Conservation (phyloP, 2,113 vertebrate species). For the Zeus faber region DNA sequence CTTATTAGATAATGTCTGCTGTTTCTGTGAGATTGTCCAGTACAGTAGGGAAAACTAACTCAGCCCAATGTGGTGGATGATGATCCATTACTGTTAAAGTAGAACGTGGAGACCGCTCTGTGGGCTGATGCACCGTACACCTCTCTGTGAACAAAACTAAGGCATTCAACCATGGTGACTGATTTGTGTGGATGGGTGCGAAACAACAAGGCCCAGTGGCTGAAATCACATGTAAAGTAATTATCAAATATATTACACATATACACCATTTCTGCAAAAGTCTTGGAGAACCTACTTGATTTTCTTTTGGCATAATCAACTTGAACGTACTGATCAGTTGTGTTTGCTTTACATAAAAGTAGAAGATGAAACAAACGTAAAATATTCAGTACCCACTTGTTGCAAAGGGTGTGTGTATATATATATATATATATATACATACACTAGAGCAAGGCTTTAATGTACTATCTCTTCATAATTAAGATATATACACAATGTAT, state of each 20-base stretch:
- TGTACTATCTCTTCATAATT: slow-evolving; percentile 49
- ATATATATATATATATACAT: slow-evolving; percentile 7
- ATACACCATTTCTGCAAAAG: slow-evolving; percentile 57
- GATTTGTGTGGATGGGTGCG: slow-evolving; percentile 47
- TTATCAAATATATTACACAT: slow-evolving; percentile 72
- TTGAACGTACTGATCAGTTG: slow-evolving; percentile 63
- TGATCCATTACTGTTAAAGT: not conserved
- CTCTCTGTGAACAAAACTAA: slow-evolving; percentile 56
- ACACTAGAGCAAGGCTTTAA: slow-evolving; percentile 65
- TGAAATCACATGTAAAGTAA: slow-evolving; percentile 62
- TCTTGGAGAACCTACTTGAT: slow-evolving; percentile 59
- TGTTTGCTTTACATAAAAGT: slow-evolving; percentile 61
- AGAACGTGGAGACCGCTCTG: slow-evolving; percentile 22
- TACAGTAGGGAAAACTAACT: too few relatives aligned
- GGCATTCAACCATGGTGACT: slow-evolving; percentile 57
- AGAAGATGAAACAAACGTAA: slow-evolving; percentile 71
- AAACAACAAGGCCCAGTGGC: slow-evolving; percentile 55
- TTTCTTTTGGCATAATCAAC: slow-evolving; percentile 75
- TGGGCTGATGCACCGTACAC: slow-evolving; percentile 38
- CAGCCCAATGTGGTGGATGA: too few relatives aligned
- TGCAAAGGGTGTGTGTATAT: slow-evolving; percentile 47
- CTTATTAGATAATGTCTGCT: too few relatives aligned
- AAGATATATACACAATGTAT: slow-evolving; percentile 71
- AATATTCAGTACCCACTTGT: slow-evolving; percentile 60
- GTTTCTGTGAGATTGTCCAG: too few relatives aligned